Evolutionary conservation across 2,113 vertebrate species (phyloP).

Genomic region (Suncus etruscus): DNA sequence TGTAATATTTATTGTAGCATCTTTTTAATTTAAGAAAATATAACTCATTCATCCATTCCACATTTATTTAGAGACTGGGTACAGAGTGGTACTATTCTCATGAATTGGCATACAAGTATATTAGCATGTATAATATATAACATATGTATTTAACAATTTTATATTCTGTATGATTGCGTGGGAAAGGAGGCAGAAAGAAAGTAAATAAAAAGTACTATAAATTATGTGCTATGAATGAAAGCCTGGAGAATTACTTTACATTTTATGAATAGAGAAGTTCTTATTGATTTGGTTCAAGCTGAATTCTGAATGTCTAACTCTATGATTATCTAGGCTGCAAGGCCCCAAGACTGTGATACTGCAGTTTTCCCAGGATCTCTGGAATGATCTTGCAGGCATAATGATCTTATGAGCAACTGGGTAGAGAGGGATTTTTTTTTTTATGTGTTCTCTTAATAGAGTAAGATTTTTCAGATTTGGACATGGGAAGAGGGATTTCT

Average conservation of each 20-base stretch:
- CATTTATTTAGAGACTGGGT: neutral
- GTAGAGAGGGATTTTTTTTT: too few relatives aligned
- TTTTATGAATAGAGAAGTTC: neutral
- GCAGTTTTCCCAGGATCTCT: too few relatives aligned
- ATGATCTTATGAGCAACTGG: too few relatives aligned
- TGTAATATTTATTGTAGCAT: neutral
- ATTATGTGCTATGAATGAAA: neutral
- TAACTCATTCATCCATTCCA: neutral
- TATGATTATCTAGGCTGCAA: neutral
- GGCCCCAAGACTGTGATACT: too few relatives aligned
- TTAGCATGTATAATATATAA: neutral
- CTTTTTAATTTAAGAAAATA: neutral
- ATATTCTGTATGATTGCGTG: neutral
- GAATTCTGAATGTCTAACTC: neutral
- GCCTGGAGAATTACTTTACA: neutral
- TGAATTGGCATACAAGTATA: neutral
- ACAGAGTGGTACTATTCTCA: neutral
- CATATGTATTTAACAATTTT: slow-evolving; percentile 6
- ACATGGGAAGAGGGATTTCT: too few relatives aligned
- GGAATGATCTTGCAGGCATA: too few relatives aligned
- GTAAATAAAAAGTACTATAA: neutral
- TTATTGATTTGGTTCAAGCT: neutral
- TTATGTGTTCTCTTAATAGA: too few relatives aligned
- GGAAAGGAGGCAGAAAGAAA: neutral
- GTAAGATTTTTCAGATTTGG: too few relatives aligned